These are phyloP conservation scores for Lepus timidus DNA, from an alignment of 2,113 vertebrate species.

Conservation along the genomic window DNA sequence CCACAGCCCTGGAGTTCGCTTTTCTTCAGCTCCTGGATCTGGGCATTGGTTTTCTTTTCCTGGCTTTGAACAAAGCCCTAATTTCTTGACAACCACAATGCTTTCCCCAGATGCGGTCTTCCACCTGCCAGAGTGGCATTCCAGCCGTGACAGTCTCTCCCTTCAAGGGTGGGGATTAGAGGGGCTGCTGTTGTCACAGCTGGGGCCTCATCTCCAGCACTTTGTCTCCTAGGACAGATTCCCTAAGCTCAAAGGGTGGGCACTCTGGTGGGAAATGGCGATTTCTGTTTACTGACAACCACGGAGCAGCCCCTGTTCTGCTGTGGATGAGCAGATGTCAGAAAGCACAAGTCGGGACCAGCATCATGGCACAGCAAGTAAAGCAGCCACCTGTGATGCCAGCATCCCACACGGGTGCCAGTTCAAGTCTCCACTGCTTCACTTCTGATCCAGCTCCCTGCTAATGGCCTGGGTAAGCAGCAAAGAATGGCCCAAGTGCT, in stretches of 20 bases:
- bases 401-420: too few species aligned
- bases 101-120: not conserved
- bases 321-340: not conserved
- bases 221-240: not conserved
- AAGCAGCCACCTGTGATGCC: too few species aligned
- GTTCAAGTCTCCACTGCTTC: too few species aligned
- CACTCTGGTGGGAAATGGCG: not conserved
- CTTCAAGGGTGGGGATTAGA: accelerated
- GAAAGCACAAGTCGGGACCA: not conserved
- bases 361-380: too few species aligned
- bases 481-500: too few species aligned
- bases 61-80: conserved; percentile 65
- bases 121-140: not conserved
- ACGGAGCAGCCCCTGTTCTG: not conserved
- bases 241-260: not conserved
- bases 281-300: not conserved
- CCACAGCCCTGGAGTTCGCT: not conserved
- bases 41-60: conserved; percentile 57
- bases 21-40: conserved; percentile 42
- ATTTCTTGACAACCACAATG: conserved; percentile 54
- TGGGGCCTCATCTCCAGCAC: not conserved
- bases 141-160: accelerated
- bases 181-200: not conserved
- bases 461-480: too few species aligned
- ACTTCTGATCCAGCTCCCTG: too few species aligned